These are phyloP conservation scores for Prolemur simus DNA, from an alignment of 2,113 vertebrate genomes.

Conservation along the genomic window DNA sequence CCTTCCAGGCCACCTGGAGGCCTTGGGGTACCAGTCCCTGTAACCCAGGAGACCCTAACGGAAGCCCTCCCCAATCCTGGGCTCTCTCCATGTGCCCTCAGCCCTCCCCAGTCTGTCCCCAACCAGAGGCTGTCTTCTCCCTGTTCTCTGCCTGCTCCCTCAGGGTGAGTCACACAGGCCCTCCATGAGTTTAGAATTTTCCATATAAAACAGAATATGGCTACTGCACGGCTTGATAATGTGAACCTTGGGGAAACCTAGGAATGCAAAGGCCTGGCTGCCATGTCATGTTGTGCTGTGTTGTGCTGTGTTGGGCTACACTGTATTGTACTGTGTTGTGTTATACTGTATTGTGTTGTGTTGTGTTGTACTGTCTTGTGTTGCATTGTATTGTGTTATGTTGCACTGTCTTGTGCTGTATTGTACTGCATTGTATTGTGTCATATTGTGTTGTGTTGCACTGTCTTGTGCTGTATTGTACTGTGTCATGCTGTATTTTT, in stretches of 20 bases:
- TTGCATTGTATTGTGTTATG: no score
- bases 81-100: neutral
- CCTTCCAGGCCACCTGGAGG: no score
- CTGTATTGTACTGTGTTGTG: neutral
- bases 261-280: fast-evolving
- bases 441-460: neutral
- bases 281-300: neutral
- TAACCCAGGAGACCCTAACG: neutral
- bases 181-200: neutral
- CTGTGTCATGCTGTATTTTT: neutral
- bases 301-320: neutral
- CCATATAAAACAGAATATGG: neutral
- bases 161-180: neutral
- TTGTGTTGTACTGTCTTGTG: neutral
- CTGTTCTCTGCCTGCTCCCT: fast-evolving
- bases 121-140: fast-evolving
- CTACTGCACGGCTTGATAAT: neutral
- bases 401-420: neutral
- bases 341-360: neutral
- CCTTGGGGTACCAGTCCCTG: neutral
- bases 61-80: neutral
- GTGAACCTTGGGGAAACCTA: neutral
- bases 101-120: no score
- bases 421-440: neutral
- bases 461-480: neutral